Evolutionary conservation across 1,140 invertebrate species (phyloP), one percentile per base, ranked within the genome.

Genomic region (Leptopilina clavipes): DNA sequence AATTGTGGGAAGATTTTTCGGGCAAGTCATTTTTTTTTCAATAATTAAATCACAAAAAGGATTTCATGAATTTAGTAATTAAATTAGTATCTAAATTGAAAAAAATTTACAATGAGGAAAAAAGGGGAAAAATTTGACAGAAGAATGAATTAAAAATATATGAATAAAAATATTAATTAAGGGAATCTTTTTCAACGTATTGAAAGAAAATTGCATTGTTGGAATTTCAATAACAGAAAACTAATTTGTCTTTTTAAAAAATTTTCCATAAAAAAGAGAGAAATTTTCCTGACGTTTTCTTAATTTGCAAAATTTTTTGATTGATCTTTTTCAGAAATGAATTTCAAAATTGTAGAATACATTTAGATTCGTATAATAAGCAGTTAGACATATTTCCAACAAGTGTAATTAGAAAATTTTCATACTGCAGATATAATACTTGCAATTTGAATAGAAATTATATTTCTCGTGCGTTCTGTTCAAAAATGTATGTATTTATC

Each of bases 1-100:
- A 56, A 92, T 97, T 81, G 93, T 97, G 65, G 96, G 96, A 44
- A 91, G 93, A 83, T 92, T 96, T 81, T 95, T 96, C 83, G 93
- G 95, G 93, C 95, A 92, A 90, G 90, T 70, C 37, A 74, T 45
- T 65, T 17, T 2, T 22, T 44, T 72, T 74, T n/a, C n/a, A 19
- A 40, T 22, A 25, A 31, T 3, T 7, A 73, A 19, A 18, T 59
- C 17, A 59, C 45, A 59, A 31, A n/a, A 12, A 31, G 25, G 5
- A 2, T 31, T 31, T 31, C 1, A 31, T 40, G 9, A 31, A 31
- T 31, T 31, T 31, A n/a, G n/a, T n/a, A n/a, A n/a, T n/a, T n/a
- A n/a, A n/a, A n/a, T n/a, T n/a, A n/a, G n/a, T n/a, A n/a, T n/a
- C n/a, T n/a, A n/a, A n/a, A n/a, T n/a, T n/a, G n/a, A n/a, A n/a